Evolutionary conservation across 2,113 vertebrate species (phyloP), one percentile per base, ranked within the genome.

Genomic region (Eretmochelys imbricata): DNA sequence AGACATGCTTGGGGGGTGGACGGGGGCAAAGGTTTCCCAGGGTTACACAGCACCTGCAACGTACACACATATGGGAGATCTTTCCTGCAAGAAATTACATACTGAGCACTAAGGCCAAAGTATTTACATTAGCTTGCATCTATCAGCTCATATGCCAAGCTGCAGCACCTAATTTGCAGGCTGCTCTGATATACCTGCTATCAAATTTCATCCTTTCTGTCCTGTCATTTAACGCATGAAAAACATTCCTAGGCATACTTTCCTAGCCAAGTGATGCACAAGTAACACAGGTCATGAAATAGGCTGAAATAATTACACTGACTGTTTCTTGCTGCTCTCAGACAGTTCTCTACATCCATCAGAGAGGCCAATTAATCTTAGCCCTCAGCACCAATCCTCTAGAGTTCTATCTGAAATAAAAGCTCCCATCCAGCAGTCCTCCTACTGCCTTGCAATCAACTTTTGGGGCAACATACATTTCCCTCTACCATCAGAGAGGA

Each of bases 161-260:
- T 97, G 96, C 96, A 96, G 96, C 94, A 85, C 5, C 94, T 94
- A 31, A 95, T 95, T 92, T 96, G 92, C 96, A 95, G 93, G 85
- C 94, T 87, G 93, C 84, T 92, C 88, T 20, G 57, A 88, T 85
- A 89, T 4, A 91, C 65, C 95, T 93, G 95, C 95, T 93, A 95
- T 78, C 91, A 88, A 88, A 89, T 69, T 94, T 80, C 89, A 82
- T 90, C 85, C 94, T 85, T 38, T 38, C 65, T 72, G 51, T 84
- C 69, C 65, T 93, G 75, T 69, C 93, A 27, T 85, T 83, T 89
- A 69, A 81, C 10, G 20, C 51, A 81, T 24, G 42, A 80, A 76
- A 91, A 83, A 87, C 95, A 85, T 82, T 94, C 35, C 59, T 38
- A 65, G 78, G 84, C 27, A 16, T 80, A 83, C 93, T 92, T 92